Conservation (phyloP, 2,797 vertebrate genomes). For the Galaxias olidus region DNA sequence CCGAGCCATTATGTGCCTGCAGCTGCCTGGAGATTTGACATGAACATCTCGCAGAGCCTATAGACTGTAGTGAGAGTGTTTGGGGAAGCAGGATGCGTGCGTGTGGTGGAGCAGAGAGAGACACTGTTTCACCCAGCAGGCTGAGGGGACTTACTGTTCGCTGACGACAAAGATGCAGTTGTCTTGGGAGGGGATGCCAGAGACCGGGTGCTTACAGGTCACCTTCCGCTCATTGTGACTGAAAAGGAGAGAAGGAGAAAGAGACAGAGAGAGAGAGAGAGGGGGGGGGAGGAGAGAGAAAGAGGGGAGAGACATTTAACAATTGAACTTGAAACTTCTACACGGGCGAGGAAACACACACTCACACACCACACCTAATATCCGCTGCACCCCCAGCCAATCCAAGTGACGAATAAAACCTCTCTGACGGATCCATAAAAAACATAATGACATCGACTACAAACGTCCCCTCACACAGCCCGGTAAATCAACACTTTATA, state of each 20-base stretch:
- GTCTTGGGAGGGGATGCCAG: conserved; percentile 91
- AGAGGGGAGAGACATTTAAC: neutral
- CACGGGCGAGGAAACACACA: neutral
- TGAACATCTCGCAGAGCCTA: too few species aligned
- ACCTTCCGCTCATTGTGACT: conserved; percentile 98
- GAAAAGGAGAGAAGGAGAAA: conserved; percentile 22
- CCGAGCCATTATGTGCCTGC: neutral
- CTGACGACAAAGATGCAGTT: conserved; percentile 99
- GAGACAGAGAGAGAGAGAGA: conserved; percentile 4
- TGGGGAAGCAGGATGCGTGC: too few species aligned
- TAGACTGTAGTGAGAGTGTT: too few species aligned
- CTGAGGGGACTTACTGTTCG: conserved; percentile 88
- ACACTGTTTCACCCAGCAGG: neutral
- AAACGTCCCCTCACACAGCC: neutral
- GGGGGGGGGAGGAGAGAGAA: conserved; percentile 2
- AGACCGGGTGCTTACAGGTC: conserved; percentile 95
- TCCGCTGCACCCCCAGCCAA: too few species aligned
- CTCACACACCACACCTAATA: neutral
- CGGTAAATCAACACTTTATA: neutral
- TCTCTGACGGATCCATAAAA: neutral
- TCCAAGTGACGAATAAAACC: neutral
- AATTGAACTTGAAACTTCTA: neutral
- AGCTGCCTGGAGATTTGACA: conserved; percentile 2
- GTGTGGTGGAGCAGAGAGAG: too few species aligned
- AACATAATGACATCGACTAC: neutral